phyloP scores from a whole-genome alignment of 1,140 invertebrate genomes.

The Cylas formicarius region DNA sequence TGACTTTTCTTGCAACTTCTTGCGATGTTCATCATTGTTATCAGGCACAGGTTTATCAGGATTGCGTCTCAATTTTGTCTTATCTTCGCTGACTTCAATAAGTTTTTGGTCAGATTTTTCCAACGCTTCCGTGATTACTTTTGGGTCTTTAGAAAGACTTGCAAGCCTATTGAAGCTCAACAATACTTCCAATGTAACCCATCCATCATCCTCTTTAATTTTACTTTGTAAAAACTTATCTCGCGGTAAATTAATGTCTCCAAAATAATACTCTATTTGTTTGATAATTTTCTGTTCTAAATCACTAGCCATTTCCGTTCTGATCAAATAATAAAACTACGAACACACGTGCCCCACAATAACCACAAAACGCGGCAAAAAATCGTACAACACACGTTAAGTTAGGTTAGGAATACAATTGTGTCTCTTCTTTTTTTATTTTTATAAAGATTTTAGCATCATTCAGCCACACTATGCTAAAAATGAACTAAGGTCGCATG shows the following conservation, averaged over 20 bases:
- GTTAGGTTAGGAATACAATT: too few relatives aligned
- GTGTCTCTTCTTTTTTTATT: too few relatives aligned
- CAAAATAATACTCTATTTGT: conserved; percentile 62
- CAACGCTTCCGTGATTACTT: conserved; percentile 67
- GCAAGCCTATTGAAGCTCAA: conserved; percentile 84
- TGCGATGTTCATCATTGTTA: conserved; percentile 72
- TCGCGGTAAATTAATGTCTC: conserved; percentile 79
- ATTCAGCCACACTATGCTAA: too few relatives aligned
- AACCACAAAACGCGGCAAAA: too few relatives aligned
- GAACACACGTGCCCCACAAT: too few relatives aligned
- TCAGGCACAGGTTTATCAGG: conserved; percentile 74
- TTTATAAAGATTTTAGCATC: too few relatives aligned
- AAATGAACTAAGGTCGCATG: too few relatives aligned
- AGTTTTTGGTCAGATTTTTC: conserved; percentile 66
- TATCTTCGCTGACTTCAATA: conserved; percentile 74
- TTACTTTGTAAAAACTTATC: conserved; percentile 87
- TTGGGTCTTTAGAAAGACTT: conserved; percentile 58
- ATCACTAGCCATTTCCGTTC: conserved; percentile 41
- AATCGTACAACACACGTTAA: too few relatives aligned
- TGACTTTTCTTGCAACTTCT: conserved; percentile 67
- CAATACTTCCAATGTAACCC: conserved; percentile 78
- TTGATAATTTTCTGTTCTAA: conserved; percentile 53
- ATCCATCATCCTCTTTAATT: conserved; percentile 78
- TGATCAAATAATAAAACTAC: too few relatives aligned
- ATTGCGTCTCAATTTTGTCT: conserved; percentile 71